Base-by-base conservation (phyloP, 1,140 invertebrate genomes). In the Ruditapes philippinarum region DNA sequence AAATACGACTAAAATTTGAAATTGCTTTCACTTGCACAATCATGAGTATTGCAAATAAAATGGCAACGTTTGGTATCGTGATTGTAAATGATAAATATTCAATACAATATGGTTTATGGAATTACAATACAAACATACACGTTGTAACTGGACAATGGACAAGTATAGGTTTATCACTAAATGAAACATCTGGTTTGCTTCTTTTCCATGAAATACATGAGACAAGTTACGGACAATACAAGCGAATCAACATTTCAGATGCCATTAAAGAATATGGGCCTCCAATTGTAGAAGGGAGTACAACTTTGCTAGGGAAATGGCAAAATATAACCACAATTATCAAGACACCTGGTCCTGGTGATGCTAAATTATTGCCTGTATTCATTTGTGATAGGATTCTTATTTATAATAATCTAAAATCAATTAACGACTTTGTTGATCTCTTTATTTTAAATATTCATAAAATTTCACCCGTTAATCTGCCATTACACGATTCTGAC, bases 151-250 rank as follows among this genome's bases (percentile, higher is more conserved):
- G 57, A 45, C 40, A 88, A 51, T 88, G 85, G 85, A 88, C 85
- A 54, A 80, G 78, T 62, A 38, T 88, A 11, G 85, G 85, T 22
- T 45, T 80, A n/a, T 40, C 60, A n/a, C 31, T 88, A 57, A 78
- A 88, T 51, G 49, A 68, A 65, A 70, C 49, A 51, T 78, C 85
- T n/a, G 60, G 74, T 22, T 4, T 25, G 42, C 9, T 65, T 7
- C 73, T 88, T 1, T 88, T 88, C 74, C 73, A 88, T 70, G 85
- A 88, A 78, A 88, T 78, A 36, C 85, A 88, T 36, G 85, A 88
- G 49, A 40, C 60, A 60, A 73, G 73, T 5, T 78, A 80, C 54
- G 70, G 73, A 4, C 62, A 49, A n/a, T 88, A 79, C 33, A 80
- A 42, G 54, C 19, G 36, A 5, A 40, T 88, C 0, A 70, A 88